Evolutionary conservation across 1,140 invertebrate genomes (phyloP).

Genomic region (Hylyphantes graminicola): DNA sequence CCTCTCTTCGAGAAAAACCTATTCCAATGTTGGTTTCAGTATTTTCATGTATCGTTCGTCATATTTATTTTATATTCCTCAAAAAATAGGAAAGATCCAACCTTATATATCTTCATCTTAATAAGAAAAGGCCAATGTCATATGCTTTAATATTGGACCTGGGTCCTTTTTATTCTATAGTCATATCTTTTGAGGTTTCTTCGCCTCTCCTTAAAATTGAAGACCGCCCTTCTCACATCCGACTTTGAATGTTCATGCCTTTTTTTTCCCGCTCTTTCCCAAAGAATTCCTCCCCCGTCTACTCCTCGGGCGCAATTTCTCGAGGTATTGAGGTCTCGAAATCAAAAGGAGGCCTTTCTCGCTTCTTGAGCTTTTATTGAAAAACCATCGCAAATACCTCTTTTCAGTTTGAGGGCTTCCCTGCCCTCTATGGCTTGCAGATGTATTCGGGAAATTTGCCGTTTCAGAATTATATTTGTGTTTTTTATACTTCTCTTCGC

Average conservation of each 20-base stretch:
- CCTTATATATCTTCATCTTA: too few relatives aligned
- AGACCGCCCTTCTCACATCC: conserved; percentile 7
- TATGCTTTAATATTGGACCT: too few relatives aligned
- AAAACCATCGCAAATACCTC: conserved; percentile 45
- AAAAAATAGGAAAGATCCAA: too few relatives aligned
- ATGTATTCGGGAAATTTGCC: conserved; percentile 57
- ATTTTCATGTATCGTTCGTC: too few relatives aligned
- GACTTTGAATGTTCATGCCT: neutral
- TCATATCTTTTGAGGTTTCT: neutral
- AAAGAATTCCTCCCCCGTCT: conserved; percentile 22
- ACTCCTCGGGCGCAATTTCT: conserved; percentile 17
- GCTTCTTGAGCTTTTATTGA: conserved; percentile 46
- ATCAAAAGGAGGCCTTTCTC: conserved; percentile 23
- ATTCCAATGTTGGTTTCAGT: too few relatives aligned
- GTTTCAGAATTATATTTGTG: conserved; percentile 53
- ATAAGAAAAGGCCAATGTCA: too few relatives aligned
- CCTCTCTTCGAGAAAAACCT: too few relatives aligned
- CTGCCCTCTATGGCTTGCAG: conserved; percentile 35
- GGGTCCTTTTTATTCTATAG: too few relatives aligned
- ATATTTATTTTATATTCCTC: too few relatives aligned
- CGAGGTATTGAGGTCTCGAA: conserved; percentile 48
- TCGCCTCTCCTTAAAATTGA: conserved; percentile 35
- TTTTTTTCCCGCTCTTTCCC: neutral
- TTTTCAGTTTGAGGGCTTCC: conserved; percentile 18
- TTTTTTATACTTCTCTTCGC: conserved; percentile 20